Evolutionary conservation across 1,140 invertebrate genomes (phyloP).

Genomic region (Vanessa atalanta): DNA sequence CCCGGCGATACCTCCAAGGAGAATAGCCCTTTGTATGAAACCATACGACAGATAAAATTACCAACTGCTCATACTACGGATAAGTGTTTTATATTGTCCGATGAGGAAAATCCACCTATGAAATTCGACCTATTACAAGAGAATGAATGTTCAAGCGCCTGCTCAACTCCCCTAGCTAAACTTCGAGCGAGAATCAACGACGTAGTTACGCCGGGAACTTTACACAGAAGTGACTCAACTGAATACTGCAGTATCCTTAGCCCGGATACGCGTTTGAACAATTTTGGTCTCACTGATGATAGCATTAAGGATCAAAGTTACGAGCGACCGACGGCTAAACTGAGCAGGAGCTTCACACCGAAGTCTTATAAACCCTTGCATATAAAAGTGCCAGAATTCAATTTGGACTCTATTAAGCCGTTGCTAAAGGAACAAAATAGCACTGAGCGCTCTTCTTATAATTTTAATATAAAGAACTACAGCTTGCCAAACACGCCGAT

Average conservation of each 20-base stretch:
- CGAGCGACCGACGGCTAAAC: slow-evolving; percentile 58
- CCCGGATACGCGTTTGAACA: slow-evolving; percentile 55
- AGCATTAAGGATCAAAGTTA: slow-evolving; percentile 50
- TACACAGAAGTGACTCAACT: slow-evolving; percentile 76
- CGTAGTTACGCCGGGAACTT: slow-evolving; percentile 57
- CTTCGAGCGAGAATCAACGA: slow-evolving; percentile 58
- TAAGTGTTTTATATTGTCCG: slow-evolving; percentile 55
- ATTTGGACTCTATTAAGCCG: slow-evolving; percentile 66
- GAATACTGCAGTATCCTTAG: slow-evolving; percentile 78
- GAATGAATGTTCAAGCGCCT: slow-evolving; percentile 63
- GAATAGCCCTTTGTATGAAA: slow-evolving; percentile 58
- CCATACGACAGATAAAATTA: slow-evolving; percentile 46
- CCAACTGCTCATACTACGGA: slow-evolving; percentile 45
- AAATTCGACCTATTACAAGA: slow-evolving; percentile 55
- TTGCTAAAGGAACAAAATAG: slow-evolving; percentile 60
- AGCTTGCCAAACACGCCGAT: slow-evolving; percentile 77
- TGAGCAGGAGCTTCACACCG: slow-evolving; percentile 74
- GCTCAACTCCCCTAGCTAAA: slow-evolving; percentile 68
- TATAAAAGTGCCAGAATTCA: slow-evolving; percentile 74
- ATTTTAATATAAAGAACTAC: slow-evolving; percentile 77
- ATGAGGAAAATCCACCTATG: slow-evolving; percentile 44
- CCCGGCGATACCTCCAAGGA: slow-evolving; percentile 56
- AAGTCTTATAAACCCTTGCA: slow-evolving; percentile 77
- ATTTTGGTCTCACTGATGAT: slow-evolving; percentile 50
- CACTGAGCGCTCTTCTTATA: slow-evolving; percentile 60